These are phyloP conservation scores for Lutraria rhynchaena DNA, from an alignment of 1,140 invertebrate species.

Conservation along the genomic window DNA sequence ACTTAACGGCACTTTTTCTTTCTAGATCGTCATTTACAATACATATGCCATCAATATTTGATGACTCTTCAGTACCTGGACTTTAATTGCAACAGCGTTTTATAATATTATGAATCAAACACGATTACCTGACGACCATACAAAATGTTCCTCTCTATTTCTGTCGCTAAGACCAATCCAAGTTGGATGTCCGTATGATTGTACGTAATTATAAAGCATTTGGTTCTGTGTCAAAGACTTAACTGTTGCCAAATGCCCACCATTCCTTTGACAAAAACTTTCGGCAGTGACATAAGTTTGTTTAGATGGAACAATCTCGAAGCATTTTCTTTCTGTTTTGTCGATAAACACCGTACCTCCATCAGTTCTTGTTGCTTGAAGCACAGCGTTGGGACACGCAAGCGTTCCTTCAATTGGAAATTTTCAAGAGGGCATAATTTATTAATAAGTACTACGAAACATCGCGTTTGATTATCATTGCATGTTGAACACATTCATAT, in stretches of 20 bases:
- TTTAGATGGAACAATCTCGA: neutral
- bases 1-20: too few species aligned
- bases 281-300: neutral
- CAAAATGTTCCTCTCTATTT: conserved; percentile 27
- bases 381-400: neutral
- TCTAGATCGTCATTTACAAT: too few species aligned
- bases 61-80: too few species aligned
- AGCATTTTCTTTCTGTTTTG: neutral
- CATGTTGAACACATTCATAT: too few species aligned
- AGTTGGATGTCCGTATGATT: neutral
- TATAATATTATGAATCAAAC: neutral
- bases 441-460: too few species aligned
- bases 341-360: neutral
- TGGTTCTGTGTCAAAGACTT: neutral
- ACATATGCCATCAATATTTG: too few species aligned
- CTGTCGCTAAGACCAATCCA: conserved; percentile 32
- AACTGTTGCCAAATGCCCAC: conserved; percentile 4
- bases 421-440: too few species aligned
- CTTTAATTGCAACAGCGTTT: neutral
- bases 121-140: conserved; percentile 27
- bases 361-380: neutral
- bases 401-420: too few species aligned
- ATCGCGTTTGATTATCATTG: too few species aligned
- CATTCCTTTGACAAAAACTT: neutral
- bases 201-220: neutral